phyloP scores from a whole-genome alignment of 2,797 vertebrate species.

The Dermochelys coriacea region DNA sequence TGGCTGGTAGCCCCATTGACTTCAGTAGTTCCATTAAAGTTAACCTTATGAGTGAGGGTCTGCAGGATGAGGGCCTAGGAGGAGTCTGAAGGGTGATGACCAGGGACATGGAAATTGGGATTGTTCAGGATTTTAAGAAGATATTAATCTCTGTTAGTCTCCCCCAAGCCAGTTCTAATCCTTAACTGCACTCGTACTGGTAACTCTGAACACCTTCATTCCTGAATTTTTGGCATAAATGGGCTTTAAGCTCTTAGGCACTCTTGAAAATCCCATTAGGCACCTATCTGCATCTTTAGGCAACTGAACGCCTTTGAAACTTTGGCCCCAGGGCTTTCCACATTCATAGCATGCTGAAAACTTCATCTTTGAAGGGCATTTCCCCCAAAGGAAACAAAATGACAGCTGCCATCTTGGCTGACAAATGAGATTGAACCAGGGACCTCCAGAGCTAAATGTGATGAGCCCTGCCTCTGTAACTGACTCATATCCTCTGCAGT shows the following conservation, averaged over 20 bases:
- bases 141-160: neutral
- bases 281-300: neutral
- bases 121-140: neutral
- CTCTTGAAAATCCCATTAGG: neutral
- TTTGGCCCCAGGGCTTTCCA: neutral
- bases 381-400: neutral
- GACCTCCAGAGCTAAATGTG: neutral
- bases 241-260: neutral
- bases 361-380: neutral
- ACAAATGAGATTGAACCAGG: neutral
- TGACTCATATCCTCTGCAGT: neutral
- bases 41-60: neutral
- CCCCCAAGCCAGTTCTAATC: neutral
- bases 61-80: neutral
- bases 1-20: neutral
- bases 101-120: neutral
- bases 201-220: neutral
- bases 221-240: neutral
- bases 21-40: neutral
- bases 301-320: neutral
- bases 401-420: neutral
- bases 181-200: neutral
- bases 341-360: neutral
- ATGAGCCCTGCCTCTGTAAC: neutral
- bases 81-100: neutral